Evolutionary conservation across 1,140 invertebrate species (phyloP), one percentile per base, ranked within the genome.

Genomic region (Penaeus vannamei): DNA sequence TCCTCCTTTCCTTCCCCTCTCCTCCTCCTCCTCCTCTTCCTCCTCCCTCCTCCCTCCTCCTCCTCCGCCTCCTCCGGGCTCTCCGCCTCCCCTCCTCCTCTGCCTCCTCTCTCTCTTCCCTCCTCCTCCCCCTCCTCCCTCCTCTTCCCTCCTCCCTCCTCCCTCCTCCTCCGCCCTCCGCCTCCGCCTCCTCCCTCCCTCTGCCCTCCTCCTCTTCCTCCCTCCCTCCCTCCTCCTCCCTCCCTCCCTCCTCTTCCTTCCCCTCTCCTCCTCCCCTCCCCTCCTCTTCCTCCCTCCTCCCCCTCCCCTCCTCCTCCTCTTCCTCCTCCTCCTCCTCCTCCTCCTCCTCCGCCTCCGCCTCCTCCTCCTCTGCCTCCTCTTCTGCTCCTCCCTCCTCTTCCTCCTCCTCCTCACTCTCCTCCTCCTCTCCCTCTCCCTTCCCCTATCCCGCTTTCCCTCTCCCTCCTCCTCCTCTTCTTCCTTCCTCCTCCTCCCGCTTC

Each of bases 221-320:
- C 19, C 26, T n/a, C 26, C 19, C 22, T 66, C 26, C 8, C 26
- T 66, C 22, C 19, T 19, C 22, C 19, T 19, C 8, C 26, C 19
- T 8, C 19, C 26, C 8, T 19, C 19, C 22, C 19, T 19, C 8
- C 19, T 66, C 7, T 66, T 7, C 7, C 17, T 7, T 66, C 22
- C 8, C 22, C 0, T 19, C 46, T 36, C 46, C 80, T 82, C 80
- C 53, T 42, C 53, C 80, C 53, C 80, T 82, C 80, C 53, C 80
- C 53, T 42, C 53, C 80, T 82, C 80, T 82, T 42, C 53, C 80
- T 82, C 80, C 53, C 80, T 82, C 36, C 5, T 5, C 5, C 5
- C 36, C 5, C 36, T 36, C 36, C 5, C 36, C 5, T 5, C 5
- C 36, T 36, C 36, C 5, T 5, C 5, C 80, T 82, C 80, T 82